A percentile compares a stretch with the other conserved stretches of the same genome.
These are phyloP conservation scores for Gorsachius goisagi DNA, from an alignment of 2,113 vertebrate species.

Conservation along the genomic window DNA sequence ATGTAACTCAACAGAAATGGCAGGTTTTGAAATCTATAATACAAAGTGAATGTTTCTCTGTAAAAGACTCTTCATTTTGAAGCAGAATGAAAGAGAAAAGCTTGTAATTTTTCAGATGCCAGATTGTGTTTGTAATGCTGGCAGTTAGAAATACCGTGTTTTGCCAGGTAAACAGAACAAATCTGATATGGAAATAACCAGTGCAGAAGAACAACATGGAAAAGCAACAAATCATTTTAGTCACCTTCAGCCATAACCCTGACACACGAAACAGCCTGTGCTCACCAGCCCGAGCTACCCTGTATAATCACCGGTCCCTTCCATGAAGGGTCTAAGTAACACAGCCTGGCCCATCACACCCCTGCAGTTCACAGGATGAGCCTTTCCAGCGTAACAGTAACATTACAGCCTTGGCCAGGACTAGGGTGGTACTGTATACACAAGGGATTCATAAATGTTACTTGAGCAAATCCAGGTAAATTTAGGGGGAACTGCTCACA, in stretches of 20 bases:
- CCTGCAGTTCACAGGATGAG: not conserved
- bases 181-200: not conserved
- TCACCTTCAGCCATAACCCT: not conserved
- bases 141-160: not conserved
- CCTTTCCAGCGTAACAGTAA: not conserved
- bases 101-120: not conserved
- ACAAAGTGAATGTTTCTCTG: not conserved
- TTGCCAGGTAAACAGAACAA: slow-evolving; percentile 1
- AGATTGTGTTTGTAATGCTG: not conserved
- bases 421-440: not conserved
- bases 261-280: not conserved
- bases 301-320: not conserved
- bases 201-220: not conserved
- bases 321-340: not conserved
- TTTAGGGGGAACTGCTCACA: not conserved
- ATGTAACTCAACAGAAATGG: not conserved
- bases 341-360: not conserved
- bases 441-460: not conserved
- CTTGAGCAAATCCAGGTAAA: not conserved
- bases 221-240: not conserved
- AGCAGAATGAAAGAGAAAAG: not conserved
- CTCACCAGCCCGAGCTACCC: not conserved
- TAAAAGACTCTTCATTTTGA: not conserved
- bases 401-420: not conserved
- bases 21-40: not conserved